Evolutionary conservation across 2,113 vertebrate genomes (phyloP).

Genomic region (Pipa parva): DNA sequence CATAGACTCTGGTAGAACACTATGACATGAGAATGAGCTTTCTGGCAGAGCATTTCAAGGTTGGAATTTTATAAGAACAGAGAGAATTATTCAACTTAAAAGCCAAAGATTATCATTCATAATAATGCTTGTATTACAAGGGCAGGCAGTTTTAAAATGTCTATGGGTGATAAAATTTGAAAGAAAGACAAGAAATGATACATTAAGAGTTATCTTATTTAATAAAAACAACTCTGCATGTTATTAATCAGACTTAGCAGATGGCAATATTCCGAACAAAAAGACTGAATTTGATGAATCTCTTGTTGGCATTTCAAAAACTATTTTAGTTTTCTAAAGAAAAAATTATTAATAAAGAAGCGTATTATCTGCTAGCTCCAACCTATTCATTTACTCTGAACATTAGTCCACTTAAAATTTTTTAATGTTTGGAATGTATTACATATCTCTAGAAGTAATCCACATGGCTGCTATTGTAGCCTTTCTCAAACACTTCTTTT

Average conservation of each 20-base stretch:
- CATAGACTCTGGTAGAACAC: constrained; percentile 34
- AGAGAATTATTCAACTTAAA: constrained; percentile 35
- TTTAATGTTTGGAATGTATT: too few relatives aligned
- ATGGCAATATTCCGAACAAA: constrained; percentile 8
- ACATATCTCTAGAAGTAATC: too few relatives aligned
- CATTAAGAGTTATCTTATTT: constrained; percentile 10
- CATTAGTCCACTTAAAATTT: too few relatives aligned
- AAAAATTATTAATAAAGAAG: too few relatives aligned
- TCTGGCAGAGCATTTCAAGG: constrained; percentile 36
- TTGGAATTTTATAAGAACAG: constrained; percentile 23
- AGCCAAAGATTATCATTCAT: constrained; percentile 33
- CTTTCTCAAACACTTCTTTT: too few relatives aligned
- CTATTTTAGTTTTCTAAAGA: too few relatives aligned
- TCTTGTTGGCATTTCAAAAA: too few relatives aligned
- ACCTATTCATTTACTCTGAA: too few relatives aligned
- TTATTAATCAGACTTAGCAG: constrained; percentile 6
- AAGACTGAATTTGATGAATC: constrained; percentile 8
- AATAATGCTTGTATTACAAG: constrained; percentile 18
- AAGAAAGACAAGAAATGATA: constrained; percentile 19
- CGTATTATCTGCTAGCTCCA: too few relatives aligned
- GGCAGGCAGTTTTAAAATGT: constrained; percentile 24
- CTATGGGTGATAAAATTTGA: constrained; percentile 5
- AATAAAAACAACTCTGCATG: neutral
- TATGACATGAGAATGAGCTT: constrained; percentile 31
- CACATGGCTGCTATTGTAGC: too few relatives aligned